These are phyloP conservation scores for Caligus rogercresseyi DNA, from an alignment of 1,140 invertebrate genomes.

Conservation along the genomic window DNA sequence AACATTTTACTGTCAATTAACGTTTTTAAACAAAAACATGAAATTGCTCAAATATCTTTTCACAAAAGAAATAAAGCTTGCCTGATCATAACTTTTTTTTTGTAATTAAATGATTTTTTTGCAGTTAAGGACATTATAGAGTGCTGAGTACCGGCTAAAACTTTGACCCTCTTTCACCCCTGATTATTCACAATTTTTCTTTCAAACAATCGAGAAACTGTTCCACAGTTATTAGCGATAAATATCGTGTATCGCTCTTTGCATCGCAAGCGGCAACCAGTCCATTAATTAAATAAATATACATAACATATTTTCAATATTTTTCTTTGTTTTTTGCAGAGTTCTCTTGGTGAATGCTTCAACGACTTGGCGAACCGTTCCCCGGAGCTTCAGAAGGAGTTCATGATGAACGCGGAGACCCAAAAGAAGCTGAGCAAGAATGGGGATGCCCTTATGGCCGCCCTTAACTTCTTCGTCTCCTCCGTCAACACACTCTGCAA, in stretches of 20 bases:
- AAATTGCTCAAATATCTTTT: too few relatives aligned
- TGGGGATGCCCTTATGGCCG: slow-evolving; percentile 72
- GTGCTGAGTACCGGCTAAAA: too few relatives aligned
- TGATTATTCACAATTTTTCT: too few relatives aligned
- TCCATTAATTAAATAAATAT: too few relatives aligned
- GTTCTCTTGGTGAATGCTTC: slow-evolving; percentile 69
- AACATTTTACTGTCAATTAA: too few relatives aligned
- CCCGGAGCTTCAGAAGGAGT: slow-evolving; percentile 82
- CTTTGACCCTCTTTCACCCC: too few relatives aligned
- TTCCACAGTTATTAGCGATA: slow-evolving; percentile 12
- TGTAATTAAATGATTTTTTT: too few relatives aligned
- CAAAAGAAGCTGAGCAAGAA: slow-evolving; percentile 81
- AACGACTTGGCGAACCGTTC: slow-evolving; percentile 84
- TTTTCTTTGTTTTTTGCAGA: slow-evolving; percentile 31
- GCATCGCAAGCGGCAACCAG: background rate
- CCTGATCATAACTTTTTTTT: too few relatives aligned
- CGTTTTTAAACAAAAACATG: too few relatives aligned
- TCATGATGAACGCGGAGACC: slow-evolving; percentile 84
- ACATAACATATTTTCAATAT: slow-evolving; percentile 19
- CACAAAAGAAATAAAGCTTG: too few relatives aligned
- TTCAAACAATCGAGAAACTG: too few relatives aligned
- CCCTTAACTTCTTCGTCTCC: slow-evolving; percentile 87
- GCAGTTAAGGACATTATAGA: too few relatives aligned
- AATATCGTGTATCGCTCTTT: background rate
- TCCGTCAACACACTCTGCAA: slow-evolving; percentile 85